phyloP scores from a whole-genome alignment of 1,140 invertebrate species.

The Brachystomella parvula region DNA sequence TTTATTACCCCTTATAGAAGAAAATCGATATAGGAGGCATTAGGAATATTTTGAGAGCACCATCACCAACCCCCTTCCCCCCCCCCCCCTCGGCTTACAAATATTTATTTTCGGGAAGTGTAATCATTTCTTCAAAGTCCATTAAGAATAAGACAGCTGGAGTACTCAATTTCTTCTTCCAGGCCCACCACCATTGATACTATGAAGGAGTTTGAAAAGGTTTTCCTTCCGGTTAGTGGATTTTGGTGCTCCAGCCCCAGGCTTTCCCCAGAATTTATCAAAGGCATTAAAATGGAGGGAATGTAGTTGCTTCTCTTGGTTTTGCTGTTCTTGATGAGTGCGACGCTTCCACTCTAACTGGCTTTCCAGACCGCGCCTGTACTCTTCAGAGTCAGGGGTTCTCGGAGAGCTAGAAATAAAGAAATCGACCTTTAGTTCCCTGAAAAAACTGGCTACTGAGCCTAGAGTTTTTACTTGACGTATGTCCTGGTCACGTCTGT shows the following conservation, averaged over 20 bases:
- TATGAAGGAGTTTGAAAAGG: slow-evolving; percentile 9
- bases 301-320: neutral
- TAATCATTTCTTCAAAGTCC: too few relatives aligned
- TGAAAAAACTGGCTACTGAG: neutral
- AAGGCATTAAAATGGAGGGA: slow-evolving; percentile 16
- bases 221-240: slow-evolving; percentile 4
- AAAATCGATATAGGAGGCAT: too few relatives aligned
- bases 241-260: slow-evolving; percentile 12
- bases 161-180: too few relatives aligned
- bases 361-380: neutral
- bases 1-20: too few relatives aligned
- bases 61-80: too few relatives aligned
- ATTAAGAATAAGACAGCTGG: too few relatives aligned
- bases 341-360: slow-evolving; percentile 1
- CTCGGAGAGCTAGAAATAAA: slow-evolving; percentile 8
- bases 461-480: slow-evolving; percentile 9
- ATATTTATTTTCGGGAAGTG: too few relatives aligned
- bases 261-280: slow-evolving; percentile 14
- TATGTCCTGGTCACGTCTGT: slow-evolving; percentile 25
- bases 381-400: slow-evolving; percentile 13
- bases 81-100: too few relatives aligned
- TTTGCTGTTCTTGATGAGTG: neutral
- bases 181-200: neutral
- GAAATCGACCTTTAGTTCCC: neutral
- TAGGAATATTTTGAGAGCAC: too few relatives aligned